Evolutionary conservation across 2,888 invertebrate genomes (phyloP).

Genomic region (Limnephilus auricula): DNA sequence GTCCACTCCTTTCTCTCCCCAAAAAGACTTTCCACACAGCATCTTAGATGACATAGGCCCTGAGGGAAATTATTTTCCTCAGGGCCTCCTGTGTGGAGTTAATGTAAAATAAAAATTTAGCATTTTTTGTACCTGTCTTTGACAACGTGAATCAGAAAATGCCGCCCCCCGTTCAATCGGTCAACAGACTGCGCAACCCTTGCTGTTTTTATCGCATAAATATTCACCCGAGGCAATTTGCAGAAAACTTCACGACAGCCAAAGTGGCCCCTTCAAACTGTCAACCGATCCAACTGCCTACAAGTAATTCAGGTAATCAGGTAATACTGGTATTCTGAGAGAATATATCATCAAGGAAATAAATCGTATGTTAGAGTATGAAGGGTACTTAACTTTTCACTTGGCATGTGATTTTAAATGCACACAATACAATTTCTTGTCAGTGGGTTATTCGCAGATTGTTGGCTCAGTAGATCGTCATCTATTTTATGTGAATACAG

Average conservation of each 20-base stretch:
- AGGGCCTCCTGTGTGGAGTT: too few relatives aligned
- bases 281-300: neutral
- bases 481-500: too few relatives aligned
- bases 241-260: conserved; percentile 20
- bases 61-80: too few relatives aligned
- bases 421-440: neutral
- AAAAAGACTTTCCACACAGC: too few relatives aligned
- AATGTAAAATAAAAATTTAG: too few relatives aligned
- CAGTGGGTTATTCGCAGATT: too few relatives aligned
- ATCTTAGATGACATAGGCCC: too few relatives aligned
- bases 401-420: neutral
- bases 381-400: neutral
- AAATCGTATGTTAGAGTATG: neutral
- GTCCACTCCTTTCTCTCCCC: too few relatives aligned
- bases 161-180: neutral
- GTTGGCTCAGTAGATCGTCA: too few relatives aligned
- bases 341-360: neutral
- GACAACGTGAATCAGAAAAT: neutral
- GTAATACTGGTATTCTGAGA: neutral
- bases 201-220: neutral
- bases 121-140: neutral
- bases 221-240: conserved; percentile 4
- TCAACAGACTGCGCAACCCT: neutral
- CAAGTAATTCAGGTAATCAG: neutral
- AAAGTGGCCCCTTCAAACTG: neutral